phyloP scores from a whole-genome alignment of 2,113 vertebrate species.

The Ctenomys sociabilis region DNA sequence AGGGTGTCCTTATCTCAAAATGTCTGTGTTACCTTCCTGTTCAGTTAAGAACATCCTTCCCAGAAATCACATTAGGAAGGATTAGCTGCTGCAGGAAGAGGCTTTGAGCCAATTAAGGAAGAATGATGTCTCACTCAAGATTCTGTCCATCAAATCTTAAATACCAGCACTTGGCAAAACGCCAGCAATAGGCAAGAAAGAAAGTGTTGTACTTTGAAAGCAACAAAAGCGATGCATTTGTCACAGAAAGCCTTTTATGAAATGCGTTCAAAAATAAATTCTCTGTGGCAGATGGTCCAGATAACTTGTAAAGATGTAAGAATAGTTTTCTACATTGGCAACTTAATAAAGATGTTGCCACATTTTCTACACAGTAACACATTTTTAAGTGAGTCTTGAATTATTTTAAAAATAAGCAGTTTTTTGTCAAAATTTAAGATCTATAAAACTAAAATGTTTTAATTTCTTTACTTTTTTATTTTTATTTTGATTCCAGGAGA shows the following conservation, averaged over 20 bases:
- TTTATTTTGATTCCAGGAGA: neutral
- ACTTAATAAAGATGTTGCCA: neutral
- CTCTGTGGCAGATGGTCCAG: neutral
- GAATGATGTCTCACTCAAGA: slow-evolving; percentile 64
- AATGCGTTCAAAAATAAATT: neutral
- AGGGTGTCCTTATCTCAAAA: slow-evolving; percentile 58
- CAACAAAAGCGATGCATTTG: neutral
- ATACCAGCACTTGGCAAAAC: slow-evolving; percentile 57
- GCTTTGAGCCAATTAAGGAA: slow-evolving; percentile 67
- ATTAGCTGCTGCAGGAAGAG: slow-evolving; percentile 64
- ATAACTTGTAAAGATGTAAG: neutral
- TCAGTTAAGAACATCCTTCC: slow-evolving; percentile 75
- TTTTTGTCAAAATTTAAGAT: slow-evolving; percentile 24
- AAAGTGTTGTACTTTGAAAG: neutral
- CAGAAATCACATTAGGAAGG: slow-evolving; percentile 74
- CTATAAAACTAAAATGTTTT: neutral
- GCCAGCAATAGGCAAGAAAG: slow-evolving; percentile 24
- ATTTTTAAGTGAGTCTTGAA: neutral
- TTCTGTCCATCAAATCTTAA: slow-evolving; percentile 71
- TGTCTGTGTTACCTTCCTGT: slow-evolving; percentile 63
- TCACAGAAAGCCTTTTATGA: slow-evolving; percentile 30
- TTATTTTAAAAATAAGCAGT: slow-evolving; percentile 40
- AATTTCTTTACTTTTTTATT: slow-evolving; percentile 3
- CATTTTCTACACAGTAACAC: neutral
- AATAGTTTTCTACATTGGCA: neutral